Base-by-base conservation (phyloP, 2,888 invertebrate genomes). In the Pachydiplax longipennis region DNA sequence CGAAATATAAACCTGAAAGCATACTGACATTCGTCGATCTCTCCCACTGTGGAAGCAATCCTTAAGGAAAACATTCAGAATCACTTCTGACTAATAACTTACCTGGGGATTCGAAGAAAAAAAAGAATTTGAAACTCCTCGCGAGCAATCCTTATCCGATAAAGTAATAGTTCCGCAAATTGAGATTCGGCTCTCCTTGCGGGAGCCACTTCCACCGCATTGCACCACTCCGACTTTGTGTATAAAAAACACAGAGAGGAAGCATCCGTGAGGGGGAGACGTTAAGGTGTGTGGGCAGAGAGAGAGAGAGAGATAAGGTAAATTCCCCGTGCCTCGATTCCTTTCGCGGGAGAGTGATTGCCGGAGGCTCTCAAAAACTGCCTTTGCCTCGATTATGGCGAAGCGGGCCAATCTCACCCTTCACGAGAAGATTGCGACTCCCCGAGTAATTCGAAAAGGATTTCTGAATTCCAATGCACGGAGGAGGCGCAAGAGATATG, bases 381-480 rank as follows among this genome's bases (percentile, higher is more conserved):
- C 22, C 44, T 44, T 40, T 81, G 81, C n/a, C 48, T 53, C 48
- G 31, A 37, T 35, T 58, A 65, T 61, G 87, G 87, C 61, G n/a
- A 37, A 53, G 8, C 15, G 37, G 35, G 87, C 87, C 87, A 65
- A 87, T 58, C 83, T 58, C 53, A 58, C 83, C 87, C 87, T 37
- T 35, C 37, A n/a, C 13, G 61, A 40, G 65, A 48, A 87, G 87
- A 87, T 87, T 87, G 87, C 58, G 65, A 87, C 37, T 87, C 83
- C 22, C 61, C 61, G 87, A 87, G 87, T 87, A 87, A 87, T 87
- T 87, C 87, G 87, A 87, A 87, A 87, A 87, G 87, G 87, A 87
- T 87, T 87, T 87, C 87, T 87, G 87, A 87, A 87, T 87, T 87
- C 87, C 87, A 65, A 87, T 87, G 87, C 61, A 53, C 65, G 87